Percentiles rank a stretch among this genome's conserved stretches.
phyloP scores from a whole-genome alignment of 2,797 vertebrate species.

The Hippoglossus hippoglossus region DNA sequence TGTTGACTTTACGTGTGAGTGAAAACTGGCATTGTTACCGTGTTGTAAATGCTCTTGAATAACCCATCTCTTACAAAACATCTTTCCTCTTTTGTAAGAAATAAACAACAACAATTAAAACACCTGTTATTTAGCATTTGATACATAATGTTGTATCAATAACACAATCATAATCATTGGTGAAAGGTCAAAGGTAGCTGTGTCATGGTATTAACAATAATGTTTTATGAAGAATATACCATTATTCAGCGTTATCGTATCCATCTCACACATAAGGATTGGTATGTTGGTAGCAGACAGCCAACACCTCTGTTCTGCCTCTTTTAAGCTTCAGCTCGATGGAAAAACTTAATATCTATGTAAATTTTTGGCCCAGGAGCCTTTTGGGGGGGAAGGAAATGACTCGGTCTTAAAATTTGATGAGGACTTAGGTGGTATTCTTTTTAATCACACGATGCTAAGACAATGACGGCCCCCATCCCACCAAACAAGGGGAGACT shows the following conservation, averaged over 20 bases:
- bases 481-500: conserved; percentile 3
- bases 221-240: background rate
- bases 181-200: background rate
- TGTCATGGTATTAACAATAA: background rate
- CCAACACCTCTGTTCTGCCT: conserved; percentile 20
- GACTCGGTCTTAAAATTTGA: conserved; percentile 31
- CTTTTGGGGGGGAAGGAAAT: conserved; percentile 36
- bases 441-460: conserved; percentile 12
- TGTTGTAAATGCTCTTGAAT: too few relatives aligned
- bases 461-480: background rate
- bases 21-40: too few relatives aligned
- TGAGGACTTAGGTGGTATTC: conserved; percentile 1
- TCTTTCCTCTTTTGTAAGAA: too few relatives aligned
- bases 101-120: too few relatives aligned
- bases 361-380: conserved; percentile 27
- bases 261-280: conserved; percentile 1
- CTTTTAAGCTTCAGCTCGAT: conserved; percentile 28
- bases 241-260: background rate
- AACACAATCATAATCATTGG: too few relatives aligned
- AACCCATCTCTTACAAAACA: too few relatives aligned
- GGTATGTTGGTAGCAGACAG: background rate
- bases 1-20: too few relatives aligned
- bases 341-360: conserved; percentile 34
- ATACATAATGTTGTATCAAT: too few relatives aligned
- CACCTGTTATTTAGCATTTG: too few relatives aligned